Evolutionary conservation across 2,113 vertebrate genomes (phyloP).

Genomic region (Hipposideros armiger): DNA sequence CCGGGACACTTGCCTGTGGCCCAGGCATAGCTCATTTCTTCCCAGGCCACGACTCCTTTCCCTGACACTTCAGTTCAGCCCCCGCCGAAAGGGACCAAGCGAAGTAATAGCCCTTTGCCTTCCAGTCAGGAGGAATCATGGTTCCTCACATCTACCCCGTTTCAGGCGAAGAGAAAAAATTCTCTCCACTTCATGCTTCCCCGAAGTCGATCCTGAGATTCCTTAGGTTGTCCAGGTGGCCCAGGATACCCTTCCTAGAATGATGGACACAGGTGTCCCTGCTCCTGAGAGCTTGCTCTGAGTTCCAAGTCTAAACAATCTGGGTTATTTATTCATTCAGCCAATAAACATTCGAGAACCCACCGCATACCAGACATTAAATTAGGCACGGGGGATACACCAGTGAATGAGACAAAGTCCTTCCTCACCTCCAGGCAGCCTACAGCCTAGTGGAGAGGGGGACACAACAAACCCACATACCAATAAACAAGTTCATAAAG

Average conservation of each 20-base stretch:
- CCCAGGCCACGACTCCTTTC: neutral
- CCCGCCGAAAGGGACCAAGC: neutral
- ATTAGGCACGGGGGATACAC: neutral
- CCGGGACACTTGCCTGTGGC: neutral
- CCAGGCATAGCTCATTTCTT: neutral
- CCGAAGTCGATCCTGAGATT: neutral
- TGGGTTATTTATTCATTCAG: neutral
- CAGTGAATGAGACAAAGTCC: neutral
- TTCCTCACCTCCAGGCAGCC: neutral
- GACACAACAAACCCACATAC: neutral
- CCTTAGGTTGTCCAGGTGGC: neutral
- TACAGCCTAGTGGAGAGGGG: too few species aligned
- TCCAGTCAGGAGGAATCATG: neutral
- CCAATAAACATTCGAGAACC: neutral
- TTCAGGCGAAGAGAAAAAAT: neutral
- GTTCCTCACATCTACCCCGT: neutral
- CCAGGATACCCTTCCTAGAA: neutral
- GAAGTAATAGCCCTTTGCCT: neutral
- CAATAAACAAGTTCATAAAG: neutral
- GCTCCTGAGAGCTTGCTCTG: neutral
- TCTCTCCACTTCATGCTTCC: neutral
- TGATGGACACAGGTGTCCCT: too few species aligned
- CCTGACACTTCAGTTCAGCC: neutral
- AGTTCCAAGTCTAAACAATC: neutral
- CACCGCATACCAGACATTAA: neutral